A percentile compares a stretch with the other conserved stretches of the same genome.
Conservation (phyloP, 2,888 invertebrate species). For the Elysia crispata region DNA sequence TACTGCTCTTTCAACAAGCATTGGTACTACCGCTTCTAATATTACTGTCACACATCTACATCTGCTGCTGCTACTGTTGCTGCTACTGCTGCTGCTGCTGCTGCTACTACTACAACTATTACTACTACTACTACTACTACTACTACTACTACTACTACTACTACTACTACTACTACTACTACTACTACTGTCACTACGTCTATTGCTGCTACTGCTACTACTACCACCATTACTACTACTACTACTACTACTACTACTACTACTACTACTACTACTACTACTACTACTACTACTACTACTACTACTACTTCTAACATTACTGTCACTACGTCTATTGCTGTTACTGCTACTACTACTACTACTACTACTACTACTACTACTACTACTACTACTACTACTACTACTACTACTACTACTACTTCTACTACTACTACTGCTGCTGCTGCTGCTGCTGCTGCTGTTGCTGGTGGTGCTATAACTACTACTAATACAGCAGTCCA, state of each 20-base stretch:
- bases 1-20: neutral
- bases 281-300: no score
- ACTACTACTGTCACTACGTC: neutral
- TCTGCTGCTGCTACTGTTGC: no score
- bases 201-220: no score
- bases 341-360: constrained; percentile 1
- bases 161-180: constrained; percentile 9
- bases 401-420: constrained; percentile 4
- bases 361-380: constrained; percentile 9
- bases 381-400: constrained; percentile 9
- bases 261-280: no score
- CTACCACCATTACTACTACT: neutral
- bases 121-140: constrained; percentile 9
- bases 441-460: constrained; percentile 9
- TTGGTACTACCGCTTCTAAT: neutral
- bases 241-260: constrained; percentile 9
- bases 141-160: constrained; percentile 9
- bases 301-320: no score
- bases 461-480: no score
- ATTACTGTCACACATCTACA: no score
- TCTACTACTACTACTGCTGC: constrained; percentile 4
- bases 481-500: no score
- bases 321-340: no score
- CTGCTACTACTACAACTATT: no score
- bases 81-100: no score